Base-by-base conservation (phyloP, 2,797 vertebrate genomes). In the Enteromius trimaculatus region DNA sequence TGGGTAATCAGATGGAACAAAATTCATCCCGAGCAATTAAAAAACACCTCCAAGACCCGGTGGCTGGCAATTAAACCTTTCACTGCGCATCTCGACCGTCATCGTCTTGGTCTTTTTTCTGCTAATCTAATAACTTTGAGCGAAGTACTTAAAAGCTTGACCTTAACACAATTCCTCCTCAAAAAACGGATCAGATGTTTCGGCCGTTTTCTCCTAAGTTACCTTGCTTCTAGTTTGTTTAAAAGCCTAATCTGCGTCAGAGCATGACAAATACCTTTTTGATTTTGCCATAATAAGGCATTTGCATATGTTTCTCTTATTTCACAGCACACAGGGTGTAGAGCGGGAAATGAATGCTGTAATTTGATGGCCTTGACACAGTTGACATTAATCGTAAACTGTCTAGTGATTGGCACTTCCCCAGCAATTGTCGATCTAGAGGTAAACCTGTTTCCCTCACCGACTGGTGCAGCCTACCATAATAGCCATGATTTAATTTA, bases 401-500 rank as follows among this genome's bases (percentile, higher is more conserved):
- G 92, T 92, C 87, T 83, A 90, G 92, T 94, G 91, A 95, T 94
- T 91, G 93, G 93, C 92, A 93, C 95, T 93, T 95, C 92, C 92
- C 90, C 92, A 92, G 93, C 96, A 96, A 97, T 97, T 96, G 96
- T 96, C 95, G 95, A 95, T 94, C 94, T 93, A 95, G 95, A 95
- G 95, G 95, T 96, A 96, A 95, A 95, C 91, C 93, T 92, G 94
- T 92, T 95, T 94, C 94, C 81, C 87, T 86, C 84, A 44, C 90
- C 94, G 93, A 92, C 93, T 95, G 93, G 94, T 72, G 86, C 94
- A 93, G 91, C 93, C 93, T 93, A 81, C 85, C 90, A 95, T 97
- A 97, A 98, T 97, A 96, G 96, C 96, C 94, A 93, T 99, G 97
- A 98, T 99, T 99, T 98, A 98, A 99, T 99, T 98, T 97, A 97